Evolutionary conservation across 2,113 vertebrate genomes (phyloP).

Genomic region (Oceanites oceanicus): DNA sequence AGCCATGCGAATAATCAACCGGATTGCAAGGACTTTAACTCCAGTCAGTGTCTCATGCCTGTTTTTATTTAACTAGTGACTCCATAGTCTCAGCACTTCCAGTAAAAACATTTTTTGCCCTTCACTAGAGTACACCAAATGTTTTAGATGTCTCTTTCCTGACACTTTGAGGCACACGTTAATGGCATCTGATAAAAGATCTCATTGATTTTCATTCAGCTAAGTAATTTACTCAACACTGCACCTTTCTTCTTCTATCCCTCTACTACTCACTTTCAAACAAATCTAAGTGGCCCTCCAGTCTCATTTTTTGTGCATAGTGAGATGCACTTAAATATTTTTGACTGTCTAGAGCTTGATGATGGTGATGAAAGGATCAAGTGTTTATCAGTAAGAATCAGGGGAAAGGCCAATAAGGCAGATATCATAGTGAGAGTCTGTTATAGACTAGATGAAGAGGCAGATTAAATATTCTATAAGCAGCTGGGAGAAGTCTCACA

Average conservation of each 20-base stretch:
- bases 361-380: too few relatives aligned
- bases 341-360: neutral
- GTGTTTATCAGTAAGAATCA: neutral
- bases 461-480: neutral
- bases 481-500: neutral
- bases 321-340: neutral
- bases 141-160: neutral
- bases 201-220: constrained; percentile 20
- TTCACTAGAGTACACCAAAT: neutral
- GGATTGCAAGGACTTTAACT: neutral
- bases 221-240: constrained; percentile 5
- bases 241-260: neutral
- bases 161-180: neutral
- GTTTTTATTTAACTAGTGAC: neutral
- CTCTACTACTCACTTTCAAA: neutral
- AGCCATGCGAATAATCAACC: neutral
- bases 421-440: neutral
- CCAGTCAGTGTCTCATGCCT: neutral
- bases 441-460: neutral
- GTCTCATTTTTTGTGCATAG: neutral
- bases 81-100: neutral
- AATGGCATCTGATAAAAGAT: constrained; percentile 32
- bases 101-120: neutral
- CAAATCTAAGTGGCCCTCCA: neutral
- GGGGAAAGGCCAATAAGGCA: neutral